A percentile compares a stretch with the other conserved stretches of the same genome.
These are phyloP conservation scores for Lethrus apterus DNA, from an alignment of 1,140 invertebrate species.

Conservation along the genomic window DNA sequence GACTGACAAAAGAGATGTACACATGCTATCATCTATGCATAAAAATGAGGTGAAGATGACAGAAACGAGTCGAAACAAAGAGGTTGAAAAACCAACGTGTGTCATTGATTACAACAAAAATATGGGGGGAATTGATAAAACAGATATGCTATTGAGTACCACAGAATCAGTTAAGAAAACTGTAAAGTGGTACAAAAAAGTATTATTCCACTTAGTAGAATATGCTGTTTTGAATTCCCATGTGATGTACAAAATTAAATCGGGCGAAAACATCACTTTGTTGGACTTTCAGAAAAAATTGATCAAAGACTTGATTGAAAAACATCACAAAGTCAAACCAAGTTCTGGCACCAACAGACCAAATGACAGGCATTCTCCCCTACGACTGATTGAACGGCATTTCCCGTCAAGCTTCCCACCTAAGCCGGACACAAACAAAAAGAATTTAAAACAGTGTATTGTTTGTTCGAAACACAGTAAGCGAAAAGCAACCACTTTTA, in stretches of 20 bases:
- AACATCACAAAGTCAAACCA: neutral
- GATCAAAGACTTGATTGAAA: constrained; percentile 7
- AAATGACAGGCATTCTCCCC: neutral
- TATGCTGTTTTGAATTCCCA: constrained; percentile 3
- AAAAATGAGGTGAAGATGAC: constrained; percentile 18
- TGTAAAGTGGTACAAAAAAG: constrained; percentile 8
- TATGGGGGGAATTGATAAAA: constrained; percentile 2
- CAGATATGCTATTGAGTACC: constrained; percentile 3
- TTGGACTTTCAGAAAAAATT: constrained; percentile 5
- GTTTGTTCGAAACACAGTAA: neutral
- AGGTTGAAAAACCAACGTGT: constrained; percentile 6
- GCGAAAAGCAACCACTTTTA: constrained; percentile 7
- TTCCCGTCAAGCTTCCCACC: neutral
- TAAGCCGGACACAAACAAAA: constrained; percentile 1
- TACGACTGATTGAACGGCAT: neutral
- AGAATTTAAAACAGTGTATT: constrained; percentile 1
- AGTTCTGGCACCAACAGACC: neutral
- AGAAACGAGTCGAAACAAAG: neutral
- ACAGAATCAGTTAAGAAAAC: constrained; percentile 4
- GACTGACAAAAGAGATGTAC: constrained; percentile 30
- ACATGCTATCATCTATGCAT: constrained; percentile 33
- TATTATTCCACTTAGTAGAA: constrained; percentile 1
- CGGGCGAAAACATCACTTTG: constrained; percentile 1
- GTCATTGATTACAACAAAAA: constrained; percentile 4
- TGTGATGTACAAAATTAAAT: neutral